Base-by-base conservation (phyloP, 1,140 invertebrate genomes). In the Physella acuta region DNA sequence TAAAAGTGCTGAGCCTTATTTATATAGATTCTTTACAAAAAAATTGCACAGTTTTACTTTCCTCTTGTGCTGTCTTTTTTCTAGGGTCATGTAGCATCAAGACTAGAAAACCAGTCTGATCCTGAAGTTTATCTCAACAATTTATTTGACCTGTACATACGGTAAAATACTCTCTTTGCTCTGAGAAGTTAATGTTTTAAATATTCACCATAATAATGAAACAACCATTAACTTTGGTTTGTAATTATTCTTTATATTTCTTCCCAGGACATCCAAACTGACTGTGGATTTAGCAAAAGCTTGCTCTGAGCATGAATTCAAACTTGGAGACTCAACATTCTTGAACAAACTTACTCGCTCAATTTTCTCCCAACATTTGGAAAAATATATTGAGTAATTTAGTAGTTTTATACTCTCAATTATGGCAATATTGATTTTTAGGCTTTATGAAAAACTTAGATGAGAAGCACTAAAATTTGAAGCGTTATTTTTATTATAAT, bases 81-180 rank as follows among this genome's bases (percentile, higher is more conserved):
- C 53, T 55, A 95, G 87, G 92, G 93, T 78, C 92, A 93, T 80
- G 91, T 95, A 51, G 89, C 91, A 61, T 90, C 90, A 17, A 91
- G 91, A 79, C 86, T 98, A 70, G 88, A 90, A 37, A 91, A 94
- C 71, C 90, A 90, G 82, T 88, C 89, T 64, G 93, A 96, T 81
- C 88, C 91, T 36, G 93, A 97, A 71, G 91, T 90, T 75, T 98
- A 97, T 87, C 87, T 99, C 59, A 90, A 89, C 67, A 94, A 92
- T 76, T 87, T 98, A 3, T 92, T 92, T 84, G 93, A 96, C 65
- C 87, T 97, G 44, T 98, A 97, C 84, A 92, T 88, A 75, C 89
- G 92, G 91, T 90, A 85, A 64, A 11, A n/a, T 28, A 56, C 28
- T 56, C 16, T n/a, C n/a, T n/a, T n/a, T n/a, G n/a, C n/a, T n/a